Evolutionary conservation across 2,888 invertebrate genomes (phyloP), one percentile per base, ranked within the genome.

Genomic region (Stenichneumon culpator): DNA sequence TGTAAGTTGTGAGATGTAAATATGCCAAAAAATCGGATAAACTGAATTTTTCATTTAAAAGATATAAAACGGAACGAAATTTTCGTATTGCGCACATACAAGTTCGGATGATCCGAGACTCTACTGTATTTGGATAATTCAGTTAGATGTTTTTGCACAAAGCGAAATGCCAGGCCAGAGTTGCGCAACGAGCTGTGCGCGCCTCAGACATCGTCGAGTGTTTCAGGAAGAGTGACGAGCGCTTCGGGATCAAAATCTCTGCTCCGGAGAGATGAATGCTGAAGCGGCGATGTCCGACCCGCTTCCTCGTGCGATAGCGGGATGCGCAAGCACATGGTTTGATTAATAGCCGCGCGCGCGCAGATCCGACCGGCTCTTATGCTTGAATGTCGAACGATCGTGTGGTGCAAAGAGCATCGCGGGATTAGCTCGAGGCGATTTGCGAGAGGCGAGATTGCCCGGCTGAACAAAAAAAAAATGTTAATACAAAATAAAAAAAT

Each of bases 401-500:
- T 11, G 22, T 22, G 25, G 57, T 57, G 57, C 57, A 57, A 25
- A 22, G 57, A 57, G 57, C n/a, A 63, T 70, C 52, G 16, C 11
- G 16, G n/a, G 52, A 28, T 28, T 70, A 32, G n/a, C 50, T 14
- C 7, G 52, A 9, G n/a, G 52, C 70, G 47, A 32, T 52, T n/a
- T 14, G 50, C 7, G 16, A 70, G 19, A 32, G 70, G n/a, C 52
- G 57, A 57, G 19, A 22, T 50, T 50, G 69, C 9, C 25, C 16
- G 28, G 16, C 3, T 28, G 22, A 63, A 28, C 25, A 50, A 32
- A 63, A 28, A 63, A 32, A 32, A 63, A 5, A 52, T 52, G 4
- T 52, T 19, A 19, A 7, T 52, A 52, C 2, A 4, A 57, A 22
- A 63, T n/a, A n/a, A 28, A 86, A 83, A 72, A 77, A 68, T 54